Base-by-base conservation (phyloP, 2,113 vertebrate species). In the Pyrgilauda ruficollis region DNA sequence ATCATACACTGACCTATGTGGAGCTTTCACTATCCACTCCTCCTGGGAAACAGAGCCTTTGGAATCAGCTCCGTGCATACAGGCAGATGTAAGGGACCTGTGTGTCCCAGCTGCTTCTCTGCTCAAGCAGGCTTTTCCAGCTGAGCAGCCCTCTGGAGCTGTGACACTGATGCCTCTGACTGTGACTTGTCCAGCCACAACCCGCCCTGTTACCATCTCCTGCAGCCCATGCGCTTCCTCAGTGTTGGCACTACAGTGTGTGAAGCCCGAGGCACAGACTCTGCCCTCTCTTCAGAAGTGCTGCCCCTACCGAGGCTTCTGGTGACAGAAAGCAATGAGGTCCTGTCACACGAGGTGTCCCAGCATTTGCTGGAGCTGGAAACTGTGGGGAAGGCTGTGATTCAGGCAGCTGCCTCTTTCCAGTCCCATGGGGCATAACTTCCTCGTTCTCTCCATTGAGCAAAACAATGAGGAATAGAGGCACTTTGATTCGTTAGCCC, bases 211-310 rank as follows among this genome's bases (percentile, higher is more conserved):
- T 33, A 13, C 7, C 35, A 44, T 14, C 64, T 87, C 47, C 63
- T 56, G 55, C 28, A 67, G 82, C 41, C 52, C 12, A 0, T 4
- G 30, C 76, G 10, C 62, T 41, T 13, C 67, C 58, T 59, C 26
- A 16, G 39, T 2, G 4, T 26, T 16, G 47, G 37, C 20, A 16
- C 33, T 31, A 4, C 14, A 13, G 16, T 0, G 0, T 20, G 21
- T 33, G 39, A 28, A 37, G 20, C 12, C 37, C n/a, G 49, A 33
- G 79, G 10, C 21, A 28, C 50, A 15, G 28, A 64, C 44, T 35
- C 11, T 16, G 58, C 33, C 47, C 33, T 22, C 63, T n/a, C 44
- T 44, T 35, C 30, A 21, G 50, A 55, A n/a, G 19, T 37, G 49
- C 66, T 74, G 37, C 22, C 39, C 39, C 47, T 59, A 35, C 30